These are phyloP conservation scores for Leuciscus idus DNA, from an alignment of 2,113 vertebrate genomes.

Conservation along the genomic window DNA sequence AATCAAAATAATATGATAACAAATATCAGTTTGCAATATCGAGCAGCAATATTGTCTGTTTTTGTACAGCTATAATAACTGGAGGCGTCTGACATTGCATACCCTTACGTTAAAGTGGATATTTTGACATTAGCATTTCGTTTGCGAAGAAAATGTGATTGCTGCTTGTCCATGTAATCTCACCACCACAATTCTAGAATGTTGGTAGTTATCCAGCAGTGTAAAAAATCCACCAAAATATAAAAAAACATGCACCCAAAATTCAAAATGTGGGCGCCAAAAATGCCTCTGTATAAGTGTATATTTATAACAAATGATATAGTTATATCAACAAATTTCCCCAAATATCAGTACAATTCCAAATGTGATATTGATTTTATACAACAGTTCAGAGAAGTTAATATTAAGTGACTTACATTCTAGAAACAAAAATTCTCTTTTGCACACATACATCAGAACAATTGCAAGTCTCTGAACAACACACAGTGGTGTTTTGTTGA, in stretches of 20 bases:
- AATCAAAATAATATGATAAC: background rate
- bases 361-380: background rate
- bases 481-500: background rate
- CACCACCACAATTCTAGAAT: too few species aligned
- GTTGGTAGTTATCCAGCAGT: background rate
- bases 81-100: background rate
- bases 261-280: too few species aligned
- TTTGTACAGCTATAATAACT: background rate
- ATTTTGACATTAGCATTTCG: too few species aligned
- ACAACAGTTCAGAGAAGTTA: background rate
- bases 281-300: background rate
- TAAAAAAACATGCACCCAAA: background rate
- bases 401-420: background rate
- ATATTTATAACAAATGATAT: background rate
- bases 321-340: background rate
- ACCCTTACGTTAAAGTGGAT: background rate
- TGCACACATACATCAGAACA: too few species aligned
- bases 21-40: background rate
- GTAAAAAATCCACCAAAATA: background rate
- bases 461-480: background rate
- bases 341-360: background rate
- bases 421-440: background rate
- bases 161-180: background rate
- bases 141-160: background rate
- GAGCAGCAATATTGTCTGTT: background rate